phyloP scores from a whole-genome alignment of 2,888 invertebrate genomes.

The Apodemia zela region DNA sequence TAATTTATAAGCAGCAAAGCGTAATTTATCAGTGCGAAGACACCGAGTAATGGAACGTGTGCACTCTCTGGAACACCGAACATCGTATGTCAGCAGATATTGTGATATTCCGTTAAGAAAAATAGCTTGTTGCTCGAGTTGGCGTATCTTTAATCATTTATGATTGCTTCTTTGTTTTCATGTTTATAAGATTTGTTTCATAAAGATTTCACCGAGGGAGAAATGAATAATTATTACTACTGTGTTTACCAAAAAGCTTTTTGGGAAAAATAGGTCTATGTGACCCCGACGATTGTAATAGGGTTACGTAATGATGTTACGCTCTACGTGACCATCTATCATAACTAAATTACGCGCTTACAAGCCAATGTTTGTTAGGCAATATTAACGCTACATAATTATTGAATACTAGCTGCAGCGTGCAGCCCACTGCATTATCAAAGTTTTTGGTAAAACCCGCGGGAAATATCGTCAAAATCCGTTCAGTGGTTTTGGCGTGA shows the following conservation, averaged over 20 bases:
- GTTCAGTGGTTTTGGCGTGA: too few relatives aligned
- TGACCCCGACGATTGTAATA: too few relatives aligned
- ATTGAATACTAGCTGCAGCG: too few relatives aligned
- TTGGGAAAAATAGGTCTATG: background rate
- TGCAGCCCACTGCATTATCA: too few relatives aligned
- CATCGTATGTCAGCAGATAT: slow-evolving; percentile 29
- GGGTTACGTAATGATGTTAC: too few relatives aligned
- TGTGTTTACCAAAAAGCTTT: background rate
- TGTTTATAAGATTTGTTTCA: background rate
- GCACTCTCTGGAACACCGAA: slow-evolving; percentile 32
- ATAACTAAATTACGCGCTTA: too few relatives aligned
- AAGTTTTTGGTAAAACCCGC: too few relatives aligned
- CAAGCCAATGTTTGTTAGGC: too few relatives aligned
- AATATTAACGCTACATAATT: too few relatives aligned
- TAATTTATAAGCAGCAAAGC: slow-evolving; percentile 33
- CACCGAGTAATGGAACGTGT: slow-evolving; percentile 37
- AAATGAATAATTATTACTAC: background rate
- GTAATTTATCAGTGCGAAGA: slow-evolving; percentile 38
- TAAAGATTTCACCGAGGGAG: background rate
- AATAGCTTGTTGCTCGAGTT: slow-evolving; percentile 24
- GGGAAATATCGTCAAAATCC: too few relatives aligned
- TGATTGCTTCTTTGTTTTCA: slow-evolving; percentile 18
- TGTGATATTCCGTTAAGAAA: slow-evolving; percentile 27
- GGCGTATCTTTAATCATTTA: slow-evolving; percentile 18
- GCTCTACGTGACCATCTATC: too few relatives aligned